Conservation (phyloP, 2,113 vertebrate genomes). For the Amia ocellicauda region DNA sequence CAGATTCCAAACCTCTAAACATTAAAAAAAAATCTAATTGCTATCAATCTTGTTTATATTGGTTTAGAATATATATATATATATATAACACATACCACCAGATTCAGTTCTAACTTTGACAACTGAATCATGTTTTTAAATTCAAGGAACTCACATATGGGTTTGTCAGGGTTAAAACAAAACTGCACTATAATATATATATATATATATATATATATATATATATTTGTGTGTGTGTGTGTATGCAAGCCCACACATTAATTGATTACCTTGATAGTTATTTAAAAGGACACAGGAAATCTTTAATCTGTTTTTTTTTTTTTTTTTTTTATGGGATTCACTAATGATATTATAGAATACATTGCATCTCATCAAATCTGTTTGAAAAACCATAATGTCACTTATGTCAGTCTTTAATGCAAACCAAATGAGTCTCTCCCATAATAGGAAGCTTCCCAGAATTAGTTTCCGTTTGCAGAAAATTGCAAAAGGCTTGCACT, state of each 20-base stretch:
- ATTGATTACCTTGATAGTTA: slow-evolving; percentile 68
- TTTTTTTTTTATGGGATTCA: slow-evolving; percentile 54
- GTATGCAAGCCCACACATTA: slow-evolving; percentile 20
- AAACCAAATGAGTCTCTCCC: slow-evolving; percentile 93
- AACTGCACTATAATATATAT: too few species aligned
- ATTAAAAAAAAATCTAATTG: too few species aligned
- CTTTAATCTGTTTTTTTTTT: slow-evolving; percentile 64
- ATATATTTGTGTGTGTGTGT: background rate
- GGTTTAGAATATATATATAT: too few species aligned
- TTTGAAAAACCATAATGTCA: slow-evolving; percentile 97
- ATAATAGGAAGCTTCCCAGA: slow-evolving; percentile 99
- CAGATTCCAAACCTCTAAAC: too few species aligned
- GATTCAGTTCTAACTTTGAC: too few species aligned
- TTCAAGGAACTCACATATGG: too few species aligned
- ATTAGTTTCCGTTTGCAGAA: slow-evolving; percentile 99
- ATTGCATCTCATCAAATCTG: slow-evolving; percentile 95
- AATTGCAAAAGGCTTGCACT: slow-evolving; percentile 91
- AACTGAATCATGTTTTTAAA: too few species aligned
- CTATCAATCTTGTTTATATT: too few species aligned
- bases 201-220: too few species aligned
- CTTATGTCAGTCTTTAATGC: slow-evolving; percentile 97
- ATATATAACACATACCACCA: too few species aligned
- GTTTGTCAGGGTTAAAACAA: too few species aligned
- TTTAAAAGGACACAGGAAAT: slow-evolving; percentile 75
- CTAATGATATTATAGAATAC: slow-evolving; percentile 93